A percentile compares a stretch with the other conserved stretches of the same genome.
Evolutionary conservation across 1,140 invertebrate species (phyloP).

Genomic region (Drosophila subobscura): DNA sequence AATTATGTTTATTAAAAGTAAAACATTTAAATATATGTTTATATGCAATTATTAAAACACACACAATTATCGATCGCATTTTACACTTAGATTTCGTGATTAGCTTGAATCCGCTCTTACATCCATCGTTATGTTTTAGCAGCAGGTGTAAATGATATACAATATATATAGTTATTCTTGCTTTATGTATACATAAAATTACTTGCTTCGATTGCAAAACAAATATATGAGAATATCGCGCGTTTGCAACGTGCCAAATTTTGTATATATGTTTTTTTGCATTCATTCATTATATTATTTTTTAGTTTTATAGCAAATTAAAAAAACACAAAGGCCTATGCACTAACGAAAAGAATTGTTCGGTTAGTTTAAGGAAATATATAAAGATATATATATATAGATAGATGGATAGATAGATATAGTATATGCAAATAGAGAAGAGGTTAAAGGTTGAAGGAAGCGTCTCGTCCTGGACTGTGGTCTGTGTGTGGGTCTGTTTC

Average conservation of each 20-base stretch:
- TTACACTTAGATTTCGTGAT: conserved; percentile 59
- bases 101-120: conserved; percentile 45
- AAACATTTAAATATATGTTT: conserved; percentile 57
- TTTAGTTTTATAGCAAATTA: conserved; percentile 21
- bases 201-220: conserved; percentile 55
- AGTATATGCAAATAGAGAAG: conserved; percentile 31
- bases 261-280: conserved; percentile 19
- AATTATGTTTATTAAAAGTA: conserved; percentile 59
- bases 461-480: conserved; percentile 51
- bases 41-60: conserved; percentile 50
- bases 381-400: too few relatives aligned
- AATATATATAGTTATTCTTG: conserved; percentile 54
- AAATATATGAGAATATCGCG: conserved; percentile 57
- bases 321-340: conserved; percentile 55
- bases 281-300: conserved; percentile 6
- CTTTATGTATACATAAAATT: conserved; percentile 37
- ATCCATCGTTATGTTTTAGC: conserved; percentile 34
- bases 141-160: conserved; percentile 74
- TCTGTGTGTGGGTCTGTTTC: conserved; percentile 33
- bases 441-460: conserved; percentile 46
- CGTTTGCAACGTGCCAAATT: conserved; percentile 63
- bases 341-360: conserved; percentile 55
- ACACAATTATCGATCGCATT: conserved; percentile 28
- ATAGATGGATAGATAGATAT: conserved; percentile 15
- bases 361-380: conserved; percentile 59